These are phyloP conservation scores for Saimiri boliviensis DNA, from an alignment of 2,113 vertebrate species.

Conservation along the genomic window DNA sequence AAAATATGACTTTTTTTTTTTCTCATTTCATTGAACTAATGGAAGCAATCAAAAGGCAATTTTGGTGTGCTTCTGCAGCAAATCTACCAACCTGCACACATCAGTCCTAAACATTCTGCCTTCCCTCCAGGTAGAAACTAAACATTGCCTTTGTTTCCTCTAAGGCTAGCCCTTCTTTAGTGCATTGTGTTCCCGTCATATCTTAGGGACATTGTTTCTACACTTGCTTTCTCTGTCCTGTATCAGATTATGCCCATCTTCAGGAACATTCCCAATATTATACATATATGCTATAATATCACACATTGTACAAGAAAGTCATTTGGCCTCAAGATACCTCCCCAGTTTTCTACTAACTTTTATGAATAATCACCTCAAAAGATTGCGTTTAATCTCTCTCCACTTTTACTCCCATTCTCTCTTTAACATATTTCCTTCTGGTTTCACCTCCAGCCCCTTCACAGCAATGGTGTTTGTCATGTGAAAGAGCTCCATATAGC, in stretches of 20 bases:
- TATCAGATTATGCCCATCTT: neutral
- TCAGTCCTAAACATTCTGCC: neutral
- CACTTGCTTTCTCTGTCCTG: neutral
- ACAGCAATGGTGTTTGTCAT: neutral
- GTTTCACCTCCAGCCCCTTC: neutral
- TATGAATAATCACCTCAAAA: neutral
- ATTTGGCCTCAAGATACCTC: neutral
- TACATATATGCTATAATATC: neutral
- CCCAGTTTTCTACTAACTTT: neutral
- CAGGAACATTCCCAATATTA: neutral
- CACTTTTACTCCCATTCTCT: neutral
- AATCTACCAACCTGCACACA: neutral
- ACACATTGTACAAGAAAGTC: neutral
- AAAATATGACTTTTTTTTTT: neutral
- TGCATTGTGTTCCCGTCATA: neutral
- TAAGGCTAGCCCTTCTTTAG: neutral
- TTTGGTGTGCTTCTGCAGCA: neutral
- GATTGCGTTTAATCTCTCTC: neutral
- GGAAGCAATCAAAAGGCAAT: neutral
- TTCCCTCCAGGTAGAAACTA: neutral
- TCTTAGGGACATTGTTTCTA: neutral
- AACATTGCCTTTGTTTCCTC: neutral
- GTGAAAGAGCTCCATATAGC: neutral
- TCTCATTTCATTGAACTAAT: neutral
- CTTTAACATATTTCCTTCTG: neutral